Evolutionary conservation across 2,113 vertebrate genomes (phyloP).

Genomic region (Sinocyclocheilus anophthalmus): DNA sequence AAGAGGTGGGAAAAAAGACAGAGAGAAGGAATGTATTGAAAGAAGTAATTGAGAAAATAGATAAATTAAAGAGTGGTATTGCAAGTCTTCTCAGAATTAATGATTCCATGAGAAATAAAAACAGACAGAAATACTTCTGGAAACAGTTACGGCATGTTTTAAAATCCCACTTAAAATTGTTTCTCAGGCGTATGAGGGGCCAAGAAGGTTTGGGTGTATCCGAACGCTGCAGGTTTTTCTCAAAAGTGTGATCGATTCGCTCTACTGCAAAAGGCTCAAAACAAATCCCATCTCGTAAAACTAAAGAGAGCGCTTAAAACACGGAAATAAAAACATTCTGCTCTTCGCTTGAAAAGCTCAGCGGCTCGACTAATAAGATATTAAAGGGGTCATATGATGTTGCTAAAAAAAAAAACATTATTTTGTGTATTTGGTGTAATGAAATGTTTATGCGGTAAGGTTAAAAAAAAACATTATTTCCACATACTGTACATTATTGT

Average conservation of each 20-base stretch:
- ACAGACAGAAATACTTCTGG: constrained; percentile 8
- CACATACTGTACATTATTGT: too few relatives aligned
- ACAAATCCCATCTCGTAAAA: constrained; percentile 55
- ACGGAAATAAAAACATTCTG: constrained; percentile 67
- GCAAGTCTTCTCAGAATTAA: constrained; percentile 22
- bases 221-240: constrained; percentile 1
- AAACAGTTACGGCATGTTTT: constrained; percentile 37
- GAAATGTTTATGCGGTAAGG: too few relatives aligned
- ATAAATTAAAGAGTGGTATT: constrained; percentile 21
- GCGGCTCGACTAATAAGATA: constrained; percentile 59
- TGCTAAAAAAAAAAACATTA: too few relatives aligned
- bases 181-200: not conserved
- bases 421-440: too few relatives aligned
- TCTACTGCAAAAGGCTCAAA: constrained; percentile 2
- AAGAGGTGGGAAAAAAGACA: constrained; percentile 11
- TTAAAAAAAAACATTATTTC: too few relatives aligned
- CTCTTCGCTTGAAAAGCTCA: constrained; percentile 55
- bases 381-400: constrained; percentile 14
- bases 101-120: constrained; percentile 33
- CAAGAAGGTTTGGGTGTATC: not conserved
- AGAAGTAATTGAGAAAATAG: constrained; percentile 33
- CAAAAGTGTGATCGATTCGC: constrained; percentile 8
- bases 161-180: constrained; percentile 11
- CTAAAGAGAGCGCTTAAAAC: constrained; percentile 56
- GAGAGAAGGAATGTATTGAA: constrained; percentile 20